Conservation (phyloP, 1,140 invertebrate species). For the Frieseomelitta varia region DNA sequence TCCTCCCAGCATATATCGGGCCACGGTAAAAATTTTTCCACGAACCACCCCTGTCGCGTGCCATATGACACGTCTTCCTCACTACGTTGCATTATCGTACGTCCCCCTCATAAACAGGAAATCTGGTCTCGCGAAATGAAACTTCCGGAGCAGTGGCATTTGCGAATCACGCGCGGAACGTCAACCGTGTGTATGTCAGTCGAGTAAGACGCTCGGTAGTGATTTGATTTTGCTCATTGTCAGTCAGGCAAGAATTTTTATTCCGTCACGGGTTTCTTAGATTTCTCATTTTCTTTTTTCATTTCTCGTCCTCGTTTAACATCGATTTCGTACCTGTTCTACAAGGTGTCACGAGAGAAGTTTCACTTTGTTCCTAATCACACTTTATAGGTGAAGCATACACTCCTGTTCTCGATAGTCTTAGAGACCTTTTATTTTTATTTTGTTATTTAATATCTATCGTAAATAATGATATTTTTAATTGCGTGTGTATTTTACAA, state of each 20-base stretch:
- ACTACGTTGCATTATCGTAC: background rate
- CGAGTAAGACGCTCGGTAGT: slow-evolving; percentile 11
- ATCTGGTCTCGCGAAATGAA: background rate
- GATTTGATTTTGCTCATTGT: slow-evolving; percentile 52
- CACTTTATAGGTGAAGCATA: too few relatives aligned
- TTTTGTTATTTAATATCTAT: too few relatives aligned
- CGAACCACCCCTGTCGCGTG: background rate
- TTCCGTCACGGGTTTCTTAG: slow-evolving; percentile 2
- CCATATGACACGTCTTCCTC: background rate
- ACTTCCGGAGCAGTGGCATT: slow-evolving; percentile 12
- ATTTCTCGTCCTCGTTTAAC: background rate
- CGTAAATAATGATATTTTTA: too few relatives aligned
- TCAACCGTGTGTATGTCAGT: slow-evolving; percentile 23
- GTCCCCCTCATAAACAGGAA: slow-evolving; percentile 1
- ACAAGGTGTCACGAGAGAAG: background rate
- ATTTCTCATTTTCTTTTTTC: background rate
- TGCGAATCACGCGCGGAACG: slow-evolving; percentile 48
- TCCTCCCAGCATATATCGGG: background rate
- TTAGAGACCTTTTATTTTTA: too few relatives aligned
- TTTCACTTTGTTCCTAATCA: background rate
- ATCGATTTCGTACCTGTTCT: slow-evolving; percentile 5
- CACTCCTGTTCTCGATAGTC: too few relatives aligned
- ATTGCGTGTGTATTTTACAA: too few relatives aligned
- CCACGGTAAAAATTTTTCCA: background rate
- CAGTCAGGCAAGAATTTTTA: background rate